Base-by-base conservation (phyloP, 2,797 vertebrate species). In the Tokudaia muenninki region DNA sequence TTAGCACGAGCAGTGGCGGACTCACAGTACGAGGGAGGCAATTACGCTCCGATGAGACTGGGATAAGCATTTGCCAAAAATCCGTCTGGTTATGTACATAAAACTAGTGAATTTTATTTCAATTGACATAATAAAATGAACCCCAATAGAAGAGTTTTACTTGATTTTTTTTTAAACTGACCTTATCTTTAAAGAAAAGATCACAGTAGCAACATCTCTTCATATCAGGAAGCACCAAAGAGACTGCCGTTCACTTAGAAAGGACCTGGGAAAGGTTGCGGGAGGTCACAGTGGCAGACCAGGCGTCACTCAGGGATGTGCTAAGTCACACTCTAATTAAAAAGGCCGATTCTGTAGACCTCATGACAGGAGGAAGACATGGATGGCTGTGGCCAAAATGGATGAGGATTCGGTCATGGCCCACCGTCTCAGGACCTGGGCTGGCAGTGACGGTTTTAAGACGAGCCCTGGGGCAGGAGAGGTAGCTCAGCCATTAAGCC, bases 51-150 rank as follows among this genome's bases (percentile, higher is more conserved):
- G 31, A 70, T 91, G 67, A 89, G 17, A 84, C 31, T 77, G 19
- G 31, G 22, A 13, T 91, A 29, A 47, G 59, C 31, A 41, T 91
- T 89, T 70, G 41, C 83, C 72, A 55, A 31, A 67, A 96, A 52
- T 47, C 67, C 10, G 41, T 81, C 37, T 22, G 72, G 55, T 78
- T 88, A 79, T 61, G 2, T 26, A 57, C 34, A 79, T 88, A 91
- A 90, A 90, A 78, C 83, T 63, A 44, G 65, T 88, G 55, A 87
- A 79, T 91, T 96, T 91, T 91, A 87, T 41, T 87, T 97, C n/a
- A 70, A 9, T 94, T 90, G 52, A 83, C 61, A 92, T 61, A 86
- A 89, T 82, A 70, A 94, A 87, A 55, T 87, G 70, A 80, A 94
- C 31, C 63, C 47, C 17, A 70, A 57, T 75, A 92, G 57, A 92